These are phyloP conservation scores for Camptogramma bilineatum DNA, from an alignment of 2,888 invertebrate genomes.

Conservation along the genomic window DNA sequence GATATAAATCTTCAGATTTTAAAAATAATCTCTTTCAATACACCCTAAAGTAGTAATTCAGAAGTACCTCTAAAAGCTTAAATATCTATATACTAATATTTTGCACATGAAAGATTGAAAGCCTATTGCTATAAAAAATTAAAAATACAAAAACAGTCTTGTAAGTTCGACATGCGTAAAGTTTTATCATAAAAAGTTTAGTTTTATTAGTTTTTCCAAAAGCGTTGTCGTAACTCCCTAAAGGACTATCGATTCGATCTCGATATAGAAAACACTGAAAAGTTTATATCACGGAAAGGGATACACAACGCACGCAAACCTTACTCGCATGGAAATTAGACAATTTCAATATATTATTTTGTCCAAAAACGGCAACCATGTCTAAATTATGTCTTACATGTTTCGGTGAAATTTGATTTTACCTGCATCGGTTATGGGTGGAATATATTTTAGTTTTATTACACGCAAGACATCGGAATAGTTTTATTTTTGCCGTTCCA, in stretches of 20 bases:
- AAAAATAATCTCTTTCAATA: too few relatives aligned
- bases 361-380: constrained; percentile 53
- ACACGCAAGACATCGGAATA: constrained; percentile 11
- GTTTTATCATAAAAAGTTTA: constrained; percentile 2
- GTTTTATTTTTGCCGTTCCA: constrained; percentile 16
- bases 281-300: constrained; percentile 78
- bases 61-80: too few relatives aligned
- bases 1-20: too few relatives aligned
- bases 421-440: constrained; percentile 39
- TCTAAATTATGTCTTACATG: constrained; percentile 51
- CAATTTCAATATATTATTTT: constrained; percentile 53
- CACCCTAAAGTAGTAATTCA: too few relatives aligned
- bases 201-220: constrained; percentile 28
- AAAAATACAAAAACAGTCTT: too few relatives aligned
- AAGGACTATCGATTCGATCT: constrained; percentile 74
- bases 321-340: constrained; percentile 69
- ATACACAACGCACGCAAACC: constrained; percentile 71
- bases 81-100: too few relatives aligned
- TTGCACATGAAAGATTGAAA: too few relatives aligned
- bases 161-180: not conserved
- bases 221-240: constrained; percentile 69
- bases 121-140: too few relatives aligned
- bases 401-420: constrained; percentile 48
- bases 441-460: constrained; percentile 23
- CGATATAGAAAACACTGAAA: constrained; percentile 72